Conservation (phyloP, 2,113 vertebrate genomes). For the Atlantisia rogersi region DNA sequence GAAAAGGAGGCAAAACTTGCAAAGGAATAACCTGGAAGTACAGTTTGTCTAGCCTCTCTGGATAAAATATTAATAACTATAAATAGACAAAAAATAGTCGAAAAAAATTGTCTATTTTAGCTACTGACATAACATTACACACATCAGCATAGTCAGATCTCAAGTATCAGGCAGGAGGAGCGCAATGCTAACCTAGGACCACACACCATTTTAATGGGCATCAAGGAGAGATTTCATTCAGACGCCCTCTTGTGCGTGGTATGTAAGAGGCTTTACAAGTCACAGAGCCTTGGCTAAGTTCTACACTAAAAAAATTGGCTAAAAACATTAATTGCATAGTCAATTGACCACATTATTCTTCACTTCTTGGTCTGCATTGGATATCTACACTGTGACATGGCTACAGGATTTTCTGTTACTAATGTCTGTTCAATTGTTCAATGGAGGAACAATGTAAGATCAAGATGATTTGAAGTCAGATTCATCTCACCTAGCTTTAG, state of each 20-base stretch:
- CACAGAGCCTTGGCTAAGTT: not conserved
- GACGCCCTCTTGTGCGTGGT: not conserved
- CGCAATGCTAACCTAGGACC: not conserved
- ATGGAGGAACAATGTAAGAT: not conserved
- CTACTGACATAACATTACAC: not conserved
- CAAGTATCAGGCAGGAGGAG: not conserved
- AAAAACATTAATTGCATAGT: not conserved
- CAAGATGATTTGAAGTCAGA: not conserved
- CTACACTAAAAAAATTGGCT: not conserved
- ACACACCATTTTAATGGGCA: not conserved
- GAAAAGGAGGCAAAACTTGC: not conserved
- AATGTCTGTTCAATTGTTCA: not conserved
- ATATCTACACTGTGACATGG: not conserved
- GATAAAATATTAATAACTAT: not conserved
- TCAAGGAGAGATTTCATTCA: not conserved
- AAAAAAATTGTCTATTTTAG: not conserved
- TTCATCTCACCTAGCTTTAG: conserved; percentile 1
- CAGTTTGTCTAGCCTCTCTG: not conserved
- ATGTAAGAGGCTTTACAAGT: not conserved
- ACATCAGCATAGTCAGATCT: not conserved
- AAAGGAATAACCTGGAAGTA: not conserved
- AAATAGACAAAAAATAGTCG: not conserved
- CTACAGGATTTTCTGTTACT: not conserved
- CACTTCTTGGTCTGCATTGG: not conserved
- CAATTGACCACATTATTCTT: fast-evolving